Evolutionary conservation across 2,888 invertebrate species (phyloP).

Genomic region (Latrodectus elegans): DNA sequence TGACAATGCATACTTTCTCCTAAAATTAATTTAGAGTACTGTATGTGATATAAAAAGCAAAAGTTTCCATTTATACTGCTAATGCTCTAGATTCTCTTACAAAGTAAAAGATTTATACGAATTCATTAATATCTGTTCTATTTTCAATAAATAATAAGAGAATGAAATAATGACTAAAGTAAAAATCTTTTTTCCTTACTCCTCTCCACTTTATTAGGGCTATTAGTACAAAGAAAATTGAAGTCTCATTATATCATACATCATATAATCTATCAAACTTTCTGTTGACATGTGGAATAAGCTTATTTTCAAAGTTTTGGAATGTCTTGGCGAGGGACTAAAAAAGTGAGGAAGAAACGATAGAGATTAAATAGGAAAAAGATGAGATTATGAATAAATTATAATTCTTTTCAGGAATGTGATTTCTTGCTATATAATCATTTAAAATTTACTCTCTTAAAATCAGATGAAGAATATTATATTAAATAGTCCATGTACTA

Average conservation of each 20-base stretch:
- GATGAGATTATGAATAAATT: too few relatives aligned
- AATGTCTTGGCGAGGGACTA: neutral
- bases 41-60: too few relatives aligned
- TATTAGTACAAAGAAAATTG: slow-evolving; percentile 14
- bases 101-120: neutral
- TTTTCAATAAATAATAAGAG: neutral
- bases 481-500: too few relatives aligned
- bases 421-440: too few relatives aligned
- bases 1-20: too few relatives aligned
- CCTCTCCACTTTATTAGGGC: too few relatives aligned
- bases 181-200: neutral
- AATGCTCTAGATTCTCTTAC: neutral
- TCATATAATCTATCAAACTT: slow-evolving; percentile 39
- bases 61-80: too few relatives aligned
- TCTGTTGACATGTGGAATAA: slow-evolving; percentile 33
- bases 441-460: too few relatives aligned
- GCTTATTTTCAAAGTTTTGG: slow-evolving; percentile 8
- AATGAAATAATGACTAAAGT: slow-evolving; percentile 16
- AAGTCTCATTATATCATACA: slow-evolving; percentile 17
- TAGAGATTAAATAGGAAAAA: too few relatives aligned
- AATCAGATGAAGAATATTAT: too few relatives aligned
- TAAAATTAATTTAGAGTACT: too few relatives aligned
- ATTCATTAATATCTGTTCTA: neutral
- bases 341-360: neutral
- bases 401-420: too few relatives aligned